Base-by-base conservation (phyloP, 1,140 invertebrate genomes). In the Cardiocondyla obscurior region DNA sequence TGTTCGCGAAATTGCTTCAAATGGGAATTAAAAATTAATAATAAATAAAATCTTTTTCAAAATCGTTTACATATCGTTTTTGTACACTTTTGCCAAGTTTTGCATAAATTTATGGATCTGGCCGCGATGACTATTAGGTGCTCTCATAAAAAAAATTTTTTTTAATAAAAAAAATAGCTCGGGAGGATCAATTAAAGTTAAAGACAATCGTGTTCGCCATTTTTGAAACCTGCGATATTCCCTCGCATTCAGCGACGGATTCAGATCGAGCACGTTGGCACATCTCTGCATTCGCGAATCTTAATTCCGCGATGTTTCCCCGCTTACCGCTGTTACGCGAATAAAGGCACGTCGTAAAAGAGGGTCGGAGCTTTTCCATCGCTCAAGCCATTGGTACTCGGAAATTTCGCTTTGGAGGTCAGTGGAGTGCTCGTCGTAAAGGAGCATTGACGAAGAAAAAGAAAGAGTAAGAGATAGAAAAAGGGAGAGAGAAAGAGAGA, bases 361-460 rank as follows among this genome's bases (percentile, higher is more conserved):
- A 42, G 46, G 33, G 30, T 51, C 60, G 60, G 55, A 36, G 46
- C 74, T 77, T 77, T 67, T 67, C 33, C 46, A 53, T 77, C 58
- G 60, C 44, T 77, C 60, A 77, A n/a, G 22, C 60, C 74, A 65
- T 77, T 67, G 44, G 62, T 67, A 67, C 60, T 77, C 74, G 62
- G 74, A 77, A 77, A 77, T 77, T 77, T 77, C 46, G 62, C 60
- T 77, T 77, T 77, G 46, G 74, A 67, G 74, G 46, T 67, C 74
- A 77, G 74, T 67, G 46, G 60, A 67, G 33, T 65, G 60, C 62
- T 77, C 62, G 60, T 67, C 33, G 60, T 67, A 33, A 77, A 65
- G 33, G 4, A 77, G 16, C 42, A 16, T 5, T 10, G 22, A 36
- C 14, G 44, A 65, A 49, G 44, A 70, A 22, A 53, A 12, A 64